Conservation (phyloP, 2,888 invertebrate species). For the Macrosiphum euphorbiae region DNA sequence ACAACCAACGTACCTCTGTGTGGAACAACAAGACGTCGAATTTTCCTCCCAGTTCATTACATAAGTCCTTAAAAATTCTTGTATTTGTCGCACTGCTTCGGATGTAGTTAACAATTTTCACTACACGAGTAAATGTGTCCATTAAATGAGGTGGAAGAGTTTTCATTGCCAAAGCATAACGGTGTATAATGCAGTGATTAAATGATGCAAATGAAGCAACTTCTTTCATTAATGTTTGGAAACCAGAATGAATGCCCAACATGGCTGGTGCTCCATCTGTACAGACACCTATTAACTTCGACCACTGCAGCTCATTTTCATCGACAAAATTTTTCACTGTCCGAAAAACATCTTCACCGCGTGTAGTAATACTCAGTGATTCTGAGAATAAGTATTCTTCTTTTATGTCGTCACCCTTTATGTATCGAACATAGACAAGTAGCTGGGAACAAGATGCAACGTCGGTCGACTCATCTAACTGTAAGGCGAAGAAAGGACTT, state of each 20-base stretch:
- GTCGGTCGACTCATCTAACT: constrained; percentile 47
- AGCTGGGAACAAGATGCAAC: constrained; percentile 49
- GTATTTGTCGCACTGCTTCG: constrained; percentile 66
- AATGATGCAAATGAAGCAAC: constrained; percentile 67
- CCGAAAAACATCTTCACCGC: constrained; percentile 41
- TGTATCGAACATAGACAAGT: constrained; percentile 51
- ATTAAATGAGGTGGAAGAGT: constrained; percentile 66
- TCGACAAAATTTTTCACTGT: constrained; percentile 25
- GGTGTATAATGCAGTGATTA: constrained; percentile 67
- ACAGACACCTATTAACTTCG: constrained; percentile 42
- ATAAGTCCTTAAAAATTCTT: constrained; percentile 44
- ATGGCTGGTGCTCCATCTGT: constrained; percentile 56
- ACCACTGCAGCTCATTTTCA: constrained; percentile 41
- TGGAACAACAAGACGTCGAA: constrained; percentile 53
- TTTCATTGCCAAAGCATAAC: constrained; percentile 67
- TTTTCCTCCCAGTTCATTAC: constrained; percentile 50
- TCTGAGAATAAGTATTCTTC: constrained; percentile 55
- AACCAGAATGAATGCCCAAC: constrained; percentile 65
- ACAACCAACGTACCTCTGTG: constrained; percentile 56
- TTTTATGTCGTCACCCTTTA: constrained; percentile 39
- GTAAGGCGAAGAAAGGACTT: constrained; percentile 49
- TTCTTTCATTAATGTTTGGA: constrained; percentile 67
- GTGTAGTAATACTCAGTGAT: constrained; percentile 32
- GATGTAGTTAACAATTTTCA: constrained; percentile 68
- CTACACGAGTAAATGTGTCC: constrained; percentile 66